Percentiles rank a stretch among this genome's conserved stretches.
These are phyloP conservation scores for Papilio demoleus DNA, from an alignment of 2,888 invertebrate genomes.

Conservation along the genomic window DNA sequence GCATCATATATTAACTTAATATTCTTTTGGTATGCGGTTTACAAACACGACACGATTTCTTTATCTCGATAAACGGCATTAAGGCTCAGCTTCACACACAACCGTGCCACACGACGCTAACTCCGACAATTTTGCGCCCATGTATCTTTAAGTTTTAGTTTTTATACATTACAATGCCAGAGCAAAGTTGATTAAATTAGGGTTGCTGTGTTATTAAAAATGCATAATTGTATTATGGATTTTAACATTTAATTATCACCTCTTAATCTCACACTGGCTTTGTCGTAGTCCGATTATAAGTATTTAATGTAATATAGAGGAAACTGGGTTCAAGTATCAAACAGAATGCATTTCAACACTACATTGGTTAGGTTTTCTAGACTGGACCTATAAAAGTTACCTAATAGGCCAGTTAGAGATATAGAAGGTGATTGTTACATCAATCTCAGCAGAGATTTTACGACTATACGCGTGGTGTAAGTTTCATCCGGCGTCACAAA, in stretches of 20 bases:
- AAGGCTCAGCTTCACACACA: conserved; percentile 69
- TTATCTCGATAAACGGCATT: conserved; percentile 56
- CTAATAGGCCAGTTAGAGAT: too few species aligned
- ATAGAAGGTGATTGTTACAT: background rate
- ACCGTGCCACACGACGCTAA: conserved; percentile 59
- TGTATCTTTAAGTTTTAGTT: conserved; percentile 74
- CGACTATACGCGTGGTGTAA: too few species aligned
- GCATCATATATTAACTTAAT: conserved; percentile 14
- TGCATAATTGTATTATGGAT: background rate
- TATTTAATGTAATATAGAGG: background rate
- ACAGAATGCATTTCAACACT: too few species aligned
- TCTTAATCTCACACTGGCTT: background rate
- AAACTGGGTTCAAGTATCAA: too few species aligned
- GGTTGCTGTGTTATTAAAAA: conserved; percentile 53
- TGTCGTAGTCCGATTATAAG: background rate
- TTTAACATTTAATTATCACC: background rate
- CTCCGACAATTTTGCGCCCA: conserved; percentile 67
- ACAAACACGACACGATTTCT: conserved; percentile 47
- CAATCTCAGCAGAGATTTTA: background rate
- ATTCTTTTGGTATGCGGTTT: conserved; percentile 37
- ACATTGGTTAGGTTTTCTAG: too few species aligned
- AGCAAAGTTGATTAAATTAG: conserved; percentile 59
- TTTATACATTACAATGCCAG: conserved; percentile 72
- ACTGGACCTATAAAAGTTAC: too few species aligned
- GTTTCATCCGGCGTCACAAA: background rate